Evolutionary conservation across 2,113 vertebrate genomes (phyloP).

Genomic region (Gymnarchus niloticus): DNA sequence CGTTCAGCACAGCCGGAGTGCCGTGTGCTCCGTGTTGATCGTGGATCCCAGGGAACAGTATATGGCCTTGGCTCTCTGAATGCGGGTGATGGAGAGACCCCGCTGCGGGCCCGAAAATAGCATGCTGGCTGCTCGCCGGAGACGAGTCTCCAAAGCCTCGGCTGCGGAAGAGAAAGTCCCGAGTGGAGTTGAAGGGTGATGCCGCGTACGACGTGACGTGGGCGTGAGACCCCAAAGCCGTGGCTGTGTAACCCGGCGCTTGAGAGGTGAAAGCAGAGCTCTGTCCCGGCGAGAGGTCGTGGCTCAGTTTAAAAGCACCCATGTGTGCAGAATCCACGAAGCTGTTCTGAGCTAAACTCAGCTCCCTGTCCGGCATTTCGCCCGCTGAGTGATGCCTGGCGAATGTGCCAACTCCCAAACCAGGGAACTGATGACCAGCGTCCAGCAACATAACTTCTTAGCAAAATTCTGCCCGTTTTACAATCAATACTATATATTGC

Average conservation of each 20-base stretch:
- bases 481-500: not conserved
- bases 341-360: slow-evolving; percentile 70
- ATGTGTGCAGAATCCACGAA: slow-evolving; percentile 79
- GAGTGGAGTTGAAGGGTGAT: slow-evolving; percentile 73
- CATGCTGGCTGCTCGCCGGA: slow-evolving; percentile 68
- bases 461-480: not conserved
- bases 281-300: slow-evolving; percentile 74
- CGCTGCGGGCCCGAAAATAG: slow-evolving; percentile 68
- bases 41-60: slow-evolving; percentile 80
- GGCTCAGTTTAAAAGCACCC: slow-evolving; percentile 80
- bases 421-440: slow-evolving; percentile 75
- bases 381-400: slow-evolving; percentile 67
- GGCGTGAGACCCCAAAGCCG: slow-evolving; percentile 71
- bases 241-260: slow-evolving; percentile 66
- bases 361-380: slow-evolving; percentile 76
- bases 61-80: slow-evolving; percentile 74
- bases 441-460: slow-evolving; percentile 72
- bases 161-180: slow-evolving; percentile 81
- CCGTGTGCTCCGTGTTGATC: slow-evolving; percentile 74
- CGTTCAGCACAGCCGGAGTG: slow-evolving; percentile 73
- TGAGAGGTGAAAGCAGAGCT: slow-evolving; percentile 76
- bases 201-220: slow-evolving; percentile 75
- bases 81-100: slow-evolving; percentile 71
- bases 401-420: slow-evolving; percentile 73
- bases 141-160: slow-evolving; percentile 75